These are phyloP conservation scores for Bruchidius siliquastri DNA, from an alignment of 2,888 invertebrate species.

Conservation along the genomic window DNA sequence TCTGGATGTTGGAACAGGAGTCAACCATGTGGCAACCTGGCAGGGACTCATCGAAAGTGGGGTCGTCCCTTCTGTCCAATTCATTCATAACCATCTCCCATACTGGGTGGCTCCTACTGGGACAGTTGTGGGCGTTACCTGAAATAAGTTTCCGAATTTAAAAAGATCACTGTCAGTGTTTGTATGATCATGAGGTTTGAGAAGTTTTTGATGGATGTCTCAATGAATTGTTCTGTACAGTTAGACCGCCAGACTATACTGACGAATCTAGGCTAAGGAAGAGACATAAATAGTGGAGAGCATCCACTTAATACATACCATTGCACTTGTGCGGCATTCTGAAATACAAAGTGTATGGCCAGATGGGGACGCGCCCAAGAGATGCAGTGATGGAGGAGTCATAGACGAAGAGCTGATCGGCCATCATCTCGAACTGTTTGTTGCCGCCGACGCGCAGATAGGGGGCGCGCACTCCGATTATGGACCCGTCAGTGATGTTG, in stretches of 20 bases:
- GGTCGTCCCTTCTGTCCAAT: constrained; percentile 87
- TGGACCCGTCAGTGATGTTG: constrained; percentile 87
- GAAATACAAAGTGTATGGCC: constrained; percentile 97
- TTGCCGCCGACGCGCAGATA: constrained; percentile 89
- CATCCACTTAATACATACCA: constrained; percentile 52
- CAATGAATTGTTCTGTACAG: too few species aligned
- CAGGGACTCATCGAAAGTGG: constrained; percentile 86
- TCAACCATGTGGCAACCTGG: constrained; percentile 94
- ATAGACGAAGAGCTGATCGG: constrained; percentile 89
- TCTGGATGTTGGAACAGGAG: constrained; percentile 88
- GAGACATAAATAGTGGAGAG: too few species aligned
- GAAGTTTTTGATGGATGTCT: too few species aligned
- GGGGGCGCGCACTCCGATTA: constrained; percentile 84
- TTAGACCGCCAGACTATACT: too few species aligned
- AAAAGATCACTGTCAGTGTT: too few species aligned
- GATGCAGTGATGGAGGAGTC: constrained; percentile 93
- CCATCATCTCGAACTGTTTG: constrained; percentile 96
- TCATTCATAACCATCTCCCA: constrained; percentile 98
- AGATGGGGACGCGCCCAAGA: constrained; percentile 82
- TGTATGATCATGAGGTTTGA: too few species aligned
- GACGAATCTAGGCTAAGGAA: too few species aligned
- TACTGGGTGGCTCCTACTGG: constrained; percentile 83
- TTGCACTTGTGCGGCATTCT: constrained; percentile 94
- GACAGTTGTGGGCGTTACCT: constrained; percentile 83
- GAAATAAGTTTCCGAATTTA: too few species aligned